Evolutionary conservation across 2,113 vertebrate species (phyloP).

Genomic region (Python bivittatus): DNA sequence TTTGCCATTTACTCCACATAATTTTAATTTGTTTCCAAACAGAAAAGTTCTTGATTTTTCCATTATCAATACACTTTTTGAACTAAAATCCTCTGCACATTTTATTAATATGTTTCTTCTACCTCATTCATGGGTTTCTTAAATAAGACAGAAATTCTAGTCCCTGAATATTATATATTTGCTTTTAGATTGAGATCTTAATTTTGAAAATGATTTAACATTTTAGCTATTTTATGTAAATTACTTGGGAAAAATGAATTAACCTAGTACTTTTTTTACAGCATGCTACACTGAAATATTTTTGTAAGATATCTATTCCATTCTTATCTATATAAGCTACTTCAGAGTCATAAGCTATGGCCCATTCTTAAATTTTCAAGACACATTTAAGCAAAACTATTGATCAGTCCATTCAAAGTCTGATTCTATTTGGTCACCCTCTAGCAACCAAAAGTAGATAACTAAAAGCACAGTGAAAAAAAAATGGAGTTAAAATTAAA

Average conservation of each 20-base stretch:
- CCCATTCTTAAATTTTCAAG: not conserved
- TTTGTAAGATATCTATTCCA: conserved; percentile 1
- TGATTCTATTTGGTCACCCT: not conserved
- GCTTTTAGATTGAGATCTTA: conserved; percentile 13
- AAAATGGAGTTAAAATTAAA: not conserved
- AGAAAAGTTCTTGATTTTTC: not conserved
- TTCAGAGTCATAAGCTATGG: not conserved
- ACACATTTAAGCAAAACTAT: not conserved
- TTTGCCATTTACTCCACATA: conserved; percentile 11
- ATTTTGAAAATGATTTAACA: conserved; percentile 22
- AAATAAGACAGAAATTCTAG: conserved; percentile 15
- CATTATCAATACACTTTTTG: not conserved
- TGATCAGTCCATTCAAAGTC: not conserved
- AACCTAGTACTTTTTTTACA: conserved; percentile 41
- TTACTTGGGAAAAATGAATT: conserved; percentile 23
- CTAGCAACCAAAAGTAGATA: not conserved
- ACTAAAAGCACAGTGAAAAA: not conserved
- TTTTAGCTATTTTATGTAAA: conserved; percentile 39
- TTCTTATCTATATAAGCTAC: not conserved
- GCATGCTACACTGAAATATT: not conserved
- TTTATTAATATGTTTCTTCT: conserved; percentile 19
- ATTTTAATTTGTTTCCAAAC: conserved; percentile 20
- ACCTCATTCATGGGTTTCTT: conserved; percentile 7
- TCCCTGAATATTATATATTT: not conserved
- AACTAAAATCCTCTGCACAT: not conserved